Evolutionary conservation across 2,888 invertebrate species (phyloP).

Genomic region (Melanotus villosus): DNA sequence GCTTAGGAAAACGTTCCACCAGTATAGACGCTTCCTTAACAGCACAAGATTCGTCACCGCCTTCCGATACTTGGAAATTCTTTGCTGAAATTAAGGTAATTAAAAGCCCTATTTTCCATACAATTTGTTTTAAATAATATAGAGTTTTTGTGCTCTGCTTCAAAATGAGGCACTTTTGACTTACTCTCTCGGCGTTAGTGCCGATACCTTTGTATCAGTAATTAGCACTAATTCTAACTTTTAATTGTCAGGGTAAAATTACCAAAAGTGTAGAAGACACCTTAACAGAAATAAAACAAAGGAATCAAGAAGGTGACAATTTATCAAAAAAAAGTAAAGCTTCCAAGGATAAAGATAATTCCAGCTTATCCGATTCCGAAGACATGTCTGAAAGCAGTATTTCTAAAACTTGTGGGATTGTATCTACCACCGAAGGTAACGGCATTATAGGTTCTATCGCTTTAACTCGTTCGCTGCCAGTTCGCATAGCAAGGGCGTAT

Average conservation of each 20-base stretch:
- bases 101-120: too few relatives aligned
- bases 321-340: constrained; percentile 55
- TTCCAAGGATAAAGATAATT: constrained; percentile 72
- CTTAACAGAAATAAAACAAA: constrained; percentile 76
- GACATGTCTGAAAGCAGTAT: constrained; percentile 69
- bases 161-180: too few relatives aligned
- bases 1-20: constrained; percentile 75
- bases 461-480: too few relatives aligned
- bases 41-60: constrained; percentile 66
- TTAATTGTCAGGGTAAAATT: constrained; percentile 73
- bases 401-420: constrained; percentile 65
- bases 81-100: constrained; percentile 77
- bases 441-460: too few relatives aligned
- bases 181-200: too few relatives aligned
- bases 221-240: too few relatives aligned
- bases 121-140: not conserved
- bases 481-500: too few relatives aligned
- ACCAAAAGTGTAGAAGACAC: constrained; percentile 85
- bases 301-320: constrained; percentile 61
- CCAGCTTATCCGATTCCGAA: constrained; percentile 78
- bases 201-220: too few relatives aligned
- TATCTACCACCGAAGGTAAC: constrained; percentile 66
- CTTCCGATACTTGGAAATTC: constrained; percentile 80
- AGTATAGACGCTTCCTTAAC: constrained; percentile 71
- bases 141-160: too few relatives aligned